These are phyloP conservation scores for Sturmia bella DNA, from an alignment of 2,888 invertebrate genomes.

Conservation along the genomic window DNA sequence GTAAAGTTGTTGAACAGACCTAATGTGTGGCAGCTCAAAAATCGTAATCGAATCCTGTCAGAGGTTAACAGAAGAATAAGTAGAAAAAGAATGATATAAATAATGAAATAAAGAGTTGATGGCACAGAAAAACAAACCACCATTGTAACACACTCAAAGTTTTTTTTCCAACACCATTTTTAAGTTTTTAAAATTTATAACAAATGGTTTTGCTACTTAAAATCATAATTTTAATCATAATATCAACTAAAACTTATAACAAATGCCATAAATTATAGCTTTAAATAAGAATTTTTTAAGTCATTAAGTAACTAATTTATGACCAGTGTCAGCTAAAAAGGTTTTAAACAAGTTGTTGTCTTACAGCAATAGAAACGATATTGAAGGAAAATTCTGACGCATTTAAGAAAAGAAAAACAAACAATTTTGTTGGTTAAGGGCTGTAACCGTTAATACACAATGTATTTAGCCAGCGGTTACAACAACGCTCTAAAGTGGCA, in stretches of 20 bases:
- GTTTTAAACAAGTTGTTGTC: constrained; percentile 9
- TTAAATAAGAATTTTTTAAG: background rate
- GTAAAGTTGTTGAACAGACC: no score
- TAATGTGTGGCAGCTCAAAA: no score
- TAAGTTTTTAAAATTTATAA: no score
- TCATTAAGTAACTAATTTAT: constrained; percentile 39
- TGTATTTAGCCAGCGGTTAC: constrained; percentile 36
- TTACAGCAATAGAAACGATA: background rate
- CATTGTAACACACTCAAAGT: no score
- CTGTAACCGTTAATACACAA: constrained; percentile 23
- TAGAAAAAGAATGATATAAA: no score
- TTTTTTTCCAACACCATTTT: no score
- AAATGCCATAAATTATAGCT: background rate
- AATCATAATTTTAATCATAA: background rate
- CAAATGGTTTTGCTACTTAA: background rate
- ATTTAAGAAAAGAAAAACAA: background rate
- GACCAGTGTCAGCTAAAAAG: constrained; percentile 11
- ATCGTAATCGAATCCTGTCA: no score
- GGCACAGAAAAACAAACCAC: no score
- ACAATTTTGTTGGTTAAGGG: constrained; percentile 1
- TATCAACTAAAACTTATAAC: background rate
- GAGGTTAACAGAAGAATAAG: no score
- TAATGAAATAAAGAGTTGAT: no score
- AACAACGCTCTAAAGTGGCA: constrained; percentile 1
- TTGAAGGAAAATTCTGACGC: constrained; percentile 11